Evolutionary conservation across 2,888 invertebrate species (phyloP), one percentile per base, ranked within the genome.

Genomic region (Pseudococcus viburni): DNA sequence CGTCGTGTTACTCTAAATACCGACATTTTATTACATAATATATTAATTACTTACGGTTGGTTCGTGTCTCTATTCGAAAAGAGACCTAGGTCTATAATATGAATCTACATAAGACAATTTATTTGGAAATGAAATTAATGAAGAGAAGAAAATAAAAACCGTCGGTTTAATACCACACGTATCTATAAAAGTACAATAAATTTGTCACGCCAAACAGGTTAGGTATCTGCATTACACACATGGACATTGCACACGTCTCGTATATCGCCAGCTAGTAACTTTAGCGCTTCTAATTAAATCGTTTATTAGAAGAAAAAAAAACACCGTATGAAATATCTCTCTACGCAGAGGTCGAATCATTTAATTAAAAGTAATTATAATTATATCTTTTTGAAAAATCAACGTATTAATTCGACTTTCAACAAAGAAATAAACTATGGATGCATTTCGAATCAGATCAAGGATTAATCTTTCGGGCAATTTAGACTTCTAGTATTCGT

Each of bases 371-470:
- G 77, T 77, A 77, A 77, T 77, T 77, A 77, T 39, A 77, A 77
- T 77, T 77, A 77, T 77, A 77, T 77, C 77, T 77, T 77, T 77
- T 77, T 39, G 5, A 42, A 33, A 77, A 77, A 77, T 77, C 77
- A 77, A 42, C 77, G 77, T 77, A 77, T 77, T 39, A 77, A 77
- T 33, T 39, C 39, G 77, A 77, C 17, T 39, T n/a, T 55, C 55
- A 77, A 77, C 77, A 77, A 77, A 77, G 39, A 77, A 55, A 55
- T 55, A 77, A 77, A 42, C 42, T 77, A 33, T 33, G 55, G 77
- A 77, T 77, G 77, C 77, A 77, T 77, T 42, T 77, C 77, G 77
- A 77, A 77, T 77, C 77, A 77, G 77, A 77, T 77, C 77, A 77
- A 77, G 77, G 77, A 77, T 77, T 77, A 42, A 77, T 42, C 39